phyloP scores from a whole-genome alignment of 92 coral and sea anemone genomes.

The Plumapathes pennacea region DNA sequence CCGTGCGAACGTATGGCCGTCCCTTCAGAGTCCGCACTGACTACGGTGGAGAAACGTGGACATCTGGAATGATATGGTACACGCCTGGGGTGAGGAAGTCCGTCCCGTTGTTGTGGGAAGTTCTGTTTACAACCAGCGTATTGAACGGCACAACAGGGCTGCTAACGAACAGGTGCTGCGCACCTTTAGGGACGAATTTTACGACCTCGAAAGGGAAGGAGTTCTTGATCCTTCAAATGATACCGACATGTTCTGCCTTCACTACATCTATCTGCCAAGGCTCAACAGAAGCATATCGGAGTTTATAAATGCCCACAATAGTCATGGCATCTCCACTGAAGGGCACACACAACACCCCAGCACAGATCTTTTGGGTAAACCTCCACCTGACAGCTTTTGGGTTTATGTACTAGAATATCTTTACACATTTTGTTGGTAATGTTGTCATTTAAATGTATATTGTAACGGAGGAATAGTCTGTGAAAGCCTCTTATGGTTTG shows the following conservation, averaged over 20 bases:
- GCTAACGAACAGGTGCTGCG: constrained; percentile 44
- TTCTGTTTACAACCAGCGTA: constrained; percentile 49
- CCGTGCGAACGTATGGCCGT: constrained; percentile 16
- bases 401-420: too few species aligned
- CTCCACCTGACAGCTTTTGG: constrained; percentile 24
- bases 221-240: constrained; percentile 43
- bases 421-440: too few species aligned
- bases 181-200: constrained; percentile 27
- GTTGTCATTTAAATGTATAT: too few species aligned
- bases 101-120: constrained; percentile 37
- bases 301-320: constrained; percentile 52
- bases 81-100: constrained; percentile 44
- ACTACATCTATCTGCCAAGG: constrained; percentile 48
- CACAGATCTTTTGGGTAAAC: constrained; percentile 42
- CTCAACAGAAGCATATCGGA: constrained; percentile 34
- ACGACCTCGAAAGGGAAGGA: constrained; percentile 46
- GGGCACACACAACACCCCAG: constrained; percentile 38
- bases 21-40: constrained; percentile 42
- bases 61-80: constrained; percentile 45
- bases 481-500: too few species aligned
- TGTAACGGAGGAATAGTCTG: too few species aligned
- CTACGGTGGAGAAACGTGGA: constrained; percentile 51
- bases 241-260: constrained; percentile 54
- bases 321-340: constrained; percentile 50
- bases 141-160: constrained; percentile 52